Evolutionary conservation across 35 echinoderm and acorn worm genomes (phyloP), one percentile per base, ranked within the genome.

Genomic region (Stichopus chloronotus): DNA sequence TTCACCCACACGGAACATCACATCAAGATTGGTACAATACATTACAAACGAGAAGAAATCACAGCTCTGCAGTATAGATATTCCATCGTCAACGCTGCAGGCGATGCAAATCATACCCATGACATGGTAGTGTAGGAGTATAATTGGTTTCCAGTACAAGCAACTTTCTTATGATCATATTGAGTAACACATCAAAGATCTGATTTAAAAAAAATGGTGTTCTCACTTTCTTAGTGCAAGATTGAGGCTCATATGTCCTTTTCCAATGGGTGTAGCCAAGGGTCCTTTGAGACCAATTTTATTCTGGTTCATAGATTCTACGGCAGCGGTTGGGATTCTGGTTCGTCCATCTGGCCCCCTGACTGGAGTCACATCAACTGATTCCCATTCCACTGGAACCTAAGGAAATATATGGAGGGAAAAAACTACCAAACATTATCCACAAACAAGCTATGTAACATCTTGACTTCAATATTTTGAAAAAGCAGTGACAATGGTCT

Each of bases 201-300:
- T n/a, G 25, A 25, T 91, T 19, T 91, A 5, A 55, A 58, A 92
- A 61, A 20, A 23, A 19, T 92, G 12, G 20, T 59, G 25, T 2
- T 96, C 93, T 95, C 94, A 99, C 97, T 99, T 99, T 80, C 97
- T 79, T 9, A 99, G 90, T 14, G 95, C 95, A 59, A 99, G 92
- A 86, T 99, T 99, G 54, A 99, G 95, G 90, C 97, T 99, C 97
- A 99, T 95, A 53, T 99, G 97, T 69, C 97, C 97, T 78, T 99
- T 99, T 59, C 97, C 97, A 92, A 99, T 95, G 11, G 97, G 97
- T 65, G 97, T 99, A 12, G 97, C 97, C 14, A 99, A 79, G 8
- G 97, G 97, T 72, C 97, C 97, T 72, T 99, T 99, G 9, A 99
- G 90, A 58, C 97, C 97, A 88, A 99, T 93, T 63, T 95, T 96